phyloP scores from a whole-genome alignment of 2,797 vertebrate species.

The Sebastes iracundus region DNA sequence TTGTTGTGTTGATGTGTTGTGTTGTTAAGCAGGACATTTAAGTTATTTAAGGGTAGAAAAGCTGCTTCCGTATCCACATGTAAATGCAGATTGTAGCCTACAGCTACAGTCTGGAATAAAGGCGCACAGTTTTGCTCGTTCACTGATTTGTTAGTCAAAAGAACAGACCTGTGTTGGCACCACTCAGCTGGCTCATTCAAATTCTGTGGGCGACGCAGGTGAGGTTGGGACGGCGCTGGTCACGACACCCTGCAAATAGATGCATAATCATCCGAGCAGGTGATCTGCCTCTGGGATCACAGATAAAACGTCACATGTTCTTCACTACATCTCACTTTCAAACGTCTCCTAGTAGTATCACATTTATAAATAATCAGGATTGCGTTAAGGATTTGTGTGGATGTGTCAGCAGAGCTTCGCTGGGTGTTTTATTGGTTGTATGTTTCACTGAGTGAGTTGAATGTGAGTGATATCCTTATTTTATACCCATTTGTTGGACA shows the following conservation, averaged over 20 bases:
- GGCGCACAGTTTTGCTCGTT: not conserved
- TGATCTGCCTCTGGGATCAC: not conserved
- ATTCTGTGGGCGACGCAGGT: slow-evolving; percentile 30
- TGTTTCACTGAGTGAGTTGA: not conserved
- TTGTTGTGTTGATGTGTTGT: not conserved
- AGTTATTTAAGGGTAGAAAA: not conserved
- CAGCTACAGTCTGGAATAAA: not conserved
- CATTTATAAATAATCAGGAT: not conserved
- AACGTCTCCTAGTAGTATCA: not conserved
- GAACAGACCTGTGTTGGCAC: not conserved
- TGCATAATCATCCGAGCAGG: slow-evolving; percentile 21
- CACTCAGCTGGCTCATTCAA: slow-evolving; percentile 39
- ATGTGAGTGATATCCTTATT: not conserved
- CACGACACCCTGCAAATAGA: slow-evolving; percentile 37
- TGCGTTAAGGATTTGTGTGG: not conserved
- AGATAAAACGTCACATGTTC: not conserved
- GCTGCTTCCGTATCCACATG: not conserved
- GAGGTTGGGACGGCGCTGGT: not conserved
- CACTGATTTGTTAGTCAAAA: slow-evolving; percentile 29
- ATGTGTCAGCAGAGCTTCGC: not conserved
- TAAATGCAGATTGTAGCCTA: not conserved
- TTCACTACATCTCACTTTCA: not conserved
- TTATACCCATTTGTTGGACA: not conserved
- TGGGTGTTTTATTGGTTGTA: not conserved
- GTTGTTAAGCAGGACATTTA: not conserved